Percentiles rank a stretch among this genome's conserved stretches.
phyloP scores from a whole-genome alignment of 2,113 vertebrate species.

The Oenanthe oenanthe region DNA sequence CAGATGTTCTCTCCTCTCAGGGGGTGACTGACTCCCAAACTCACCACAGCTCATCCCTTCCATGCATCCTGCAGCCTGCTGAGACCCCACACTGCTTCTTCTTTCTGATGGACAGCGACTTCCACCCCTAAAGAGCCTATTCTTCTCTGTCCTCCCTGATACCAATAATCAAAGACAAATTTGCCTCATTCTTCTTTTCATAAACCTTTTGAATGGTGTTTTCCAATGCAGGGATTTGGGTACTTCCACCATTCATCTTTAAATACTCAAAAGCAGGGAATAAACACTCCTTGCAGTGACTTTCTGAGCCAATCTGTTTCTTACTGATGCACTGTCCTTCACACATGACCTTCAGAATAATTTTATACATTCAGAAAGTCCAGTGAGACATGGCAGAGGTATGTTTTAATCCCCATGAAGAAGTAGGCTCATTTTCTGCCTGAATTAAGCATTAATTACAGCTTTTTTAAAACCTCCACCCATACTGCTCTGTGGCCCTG shows the following conservation, averaged over 20 bases:
- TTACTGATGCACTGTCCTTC: background rate
- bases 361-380: background rate
- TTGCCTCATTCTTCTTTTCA: background rate
- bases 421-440: background rate
- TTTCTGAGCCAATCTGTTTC: background rate
- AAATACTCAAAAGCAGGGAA: background rate
- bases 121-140: background rate
- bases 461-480: background rate
- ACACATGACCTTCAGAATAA: background rate
- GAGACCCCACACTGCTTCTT: background rate
- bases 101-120: background rate
- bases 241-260: background rate
- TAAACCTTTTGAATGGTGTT: background rate
- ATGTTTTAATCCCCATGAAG: background rate
- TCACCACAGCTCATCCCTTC: background rate
- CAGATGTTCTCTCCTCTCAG: rapidly evolving
- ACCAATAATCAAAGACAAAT: background rate
- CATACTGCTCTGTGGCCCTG: background rate
- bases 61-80: background rate
- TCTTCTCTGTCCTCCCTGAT: background rate
- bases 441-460: background rate
- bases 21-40: background rate
- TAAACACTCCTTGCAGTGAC: background rate
- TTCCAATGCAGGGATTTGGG: background rate
- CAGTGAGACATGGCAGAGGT: background rate